A percentile compares a stretch with the other conserved stretches of the same genome.
Conservation (phyloP, 2,888 invertebrate species). For the Pseudanteris insignis region DNA sequence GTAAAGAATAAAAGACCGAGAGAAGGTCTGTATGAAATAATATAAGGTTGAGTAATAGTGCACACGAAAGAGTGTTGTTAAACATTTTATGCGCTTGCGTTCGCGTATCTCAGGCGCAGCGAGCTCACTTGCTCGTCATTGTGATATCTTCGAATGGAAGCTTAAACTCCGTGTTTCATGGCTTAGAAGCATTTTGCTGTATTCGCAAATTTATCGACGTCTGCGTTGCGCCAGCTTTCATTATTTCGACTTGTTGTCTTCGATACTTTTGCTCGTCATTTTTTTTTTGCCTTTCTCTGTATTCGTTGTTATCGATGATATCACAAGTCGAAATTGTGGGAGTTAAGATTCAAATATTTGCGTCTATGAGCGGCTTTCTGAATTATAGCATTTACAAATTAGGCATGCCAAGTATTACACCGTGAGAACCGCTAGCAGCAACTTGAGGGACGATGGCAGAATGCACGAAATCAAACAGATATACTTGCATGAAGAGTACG, state of each 20-base stretch:
- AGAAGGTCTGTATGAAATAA: slow-evolving; percentile 6
- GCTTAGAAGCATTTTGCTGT: slow-evolving; percentile 6
- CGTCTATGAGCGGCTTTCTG: too few relatives aligned
- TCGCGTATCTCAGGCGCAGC: slow-evolving; percentile 12
- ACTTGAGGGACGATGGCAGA: slow-evolving; percentile 36
- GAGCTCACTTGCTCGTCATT: slow-evolving; percentile 22
- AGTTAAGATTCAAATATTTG: too few relatives aligned
- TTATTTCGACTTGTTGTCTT: too few relatives aligned
- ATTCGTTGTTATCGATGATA: neutral
- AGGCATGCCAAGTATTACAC: slow-evolving; percentile 20
- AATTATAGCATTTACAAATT: slow-evolving; percentile 3
- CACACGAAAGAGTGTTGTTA: slow-evolving; percentile 11
- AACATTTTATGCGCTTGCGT: slow-evolving; percentile 13
- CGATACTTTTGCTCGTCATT: slow-evolving; percentile 4
- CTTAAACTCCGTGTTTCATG: slow-evolving; percentile 12
- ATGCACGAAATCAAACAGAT: slow-evolving; percentile 25
- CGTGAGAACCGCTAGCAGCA: slow-evolving; percentile 44
- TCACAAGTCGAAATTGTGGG: too few relatives aligned
- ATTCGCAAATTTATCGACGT: slow-evolving; percentile 5
- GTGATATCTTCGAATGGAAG: slow-evolving; percentile 23
- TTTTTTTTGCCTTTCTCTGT: neutral
- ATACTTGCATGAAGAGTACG: slow-evolving; percentile 54
- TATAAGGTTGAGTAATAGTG: slow-evolving; percentile 7
- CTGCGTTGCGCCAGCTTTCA: neutral
- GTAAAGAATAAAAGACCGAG: neutral